These are phyloP conservation scores for Acrobasis suavella DNA, from an alignment of 2,888 invertebrate genomes.

Conservation along the genomic window DNA sequence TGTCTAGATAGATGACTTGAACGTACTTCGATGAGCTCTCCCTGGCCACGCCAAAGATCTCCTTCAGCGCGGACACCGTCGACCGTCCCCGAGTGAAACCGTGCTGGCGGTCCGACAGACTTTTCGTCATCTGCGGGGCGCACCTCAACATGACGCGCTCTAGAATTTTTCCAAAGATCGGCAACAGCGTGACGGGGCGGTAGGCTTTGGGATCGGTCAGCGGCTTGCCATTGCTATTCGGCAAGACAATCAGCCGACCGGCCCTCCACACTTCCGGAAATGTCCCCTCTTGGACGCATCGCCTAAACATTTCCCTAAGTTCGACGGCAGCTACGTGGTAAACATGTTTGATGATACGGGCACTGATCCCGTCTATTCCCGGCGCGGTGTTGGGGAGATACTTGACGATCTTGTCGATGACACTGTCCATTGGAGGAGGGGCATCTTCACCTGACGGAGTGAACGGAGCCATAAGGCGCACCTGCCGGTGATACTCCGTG, in stretches of 20 bases:
- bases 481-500: no score
- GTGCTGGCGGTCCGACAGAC: conserved; percentile 4
- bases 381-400: no score
- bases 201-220: conserved; percentile 39
- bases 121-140: not conserved
- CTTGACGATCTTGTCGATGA: conserved; percentile 26
- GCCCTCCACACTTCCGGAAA: conserved; percentile 34
- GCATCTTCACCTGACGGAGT: conserved; percentile 31
- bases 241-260: conserved; percentile 31
- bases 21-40: not conserved
- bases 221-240: conserved; percentile 34
- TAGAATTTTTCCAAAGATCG: conserved; percentile 29
- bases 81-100: no score
- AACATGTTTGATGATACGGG: no score
- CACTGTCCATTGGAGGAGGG: conserved; percentile 20
- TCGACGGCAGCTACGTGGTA: no score
- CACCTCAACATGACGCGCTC: conserved; percentile 25
- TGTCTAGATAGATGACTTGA: no score
- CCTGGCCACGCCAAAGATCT: not conserved
- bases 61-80: no score
- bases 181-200: conserved; percentile 31
- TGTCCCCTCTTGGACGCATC: conserved; percentile 20
- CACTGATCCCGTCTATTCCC: no score
- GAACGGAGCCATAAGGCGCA: conserved; percentile 32
- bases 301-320: no score